phyloP scores from a whole-genome alignment of 2,113 vertebrate species.

The Bucco capensis region DNA sequence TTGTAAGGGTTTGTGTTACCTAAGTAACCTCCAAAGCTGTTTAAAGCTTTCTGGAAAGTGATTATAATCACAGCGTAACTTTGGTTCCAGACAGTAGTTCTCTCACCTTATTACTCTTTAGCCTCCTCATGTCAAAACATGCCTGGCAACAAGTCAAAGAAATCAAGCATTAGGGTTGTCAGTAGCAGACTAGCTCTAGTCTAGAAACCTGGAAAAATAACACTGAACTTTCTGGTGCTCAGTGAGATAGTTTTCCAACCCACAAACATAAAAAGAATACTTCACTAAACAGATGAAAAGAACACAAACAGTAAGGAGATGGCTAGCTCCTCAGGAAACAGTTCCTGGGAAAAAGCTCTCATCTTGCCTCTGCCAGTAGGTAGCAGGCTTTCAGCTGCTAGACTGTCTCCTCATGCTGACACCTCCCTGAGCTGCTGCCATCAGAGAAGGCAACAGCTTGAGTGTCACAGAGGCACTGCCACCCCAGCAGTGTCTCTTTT shows the following conservation, averaged over 20 bases:
- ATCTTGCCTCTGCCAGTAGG: background rate
- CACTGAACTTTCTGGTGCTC: background rate
- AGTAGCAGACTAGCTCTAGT: background rate
- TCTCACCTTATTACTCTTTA: background rate
- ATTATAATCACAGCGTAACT: background rate
- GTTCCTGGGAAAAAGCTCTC: background rate
- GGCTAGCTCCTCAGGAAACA: background rate
- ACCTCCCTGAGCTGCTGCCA: background rate
- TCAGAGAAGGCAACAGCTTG: background rate
- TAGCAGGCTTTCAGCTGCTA: background rate
- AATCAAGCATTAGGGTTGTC: background rate
- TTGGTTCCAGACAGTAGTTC: background rate
- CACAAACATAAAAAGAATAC: background rate
- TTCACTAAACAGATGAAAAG: background rate
- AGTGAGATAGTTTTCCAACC: background rate
- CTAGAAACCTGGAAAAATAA: background rate
- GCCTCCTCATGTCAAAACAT: background rate
- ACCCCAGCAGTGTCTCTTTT: fast-evolving
- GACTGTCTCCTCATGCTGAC: background rate
- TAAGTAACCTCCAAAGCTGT: background rate
- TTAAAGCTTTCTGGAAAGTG: background rate
- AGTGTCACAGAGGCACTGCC: background rate
- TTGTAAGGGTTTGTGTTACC: background rate
- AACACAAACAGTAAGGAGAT: background rate
- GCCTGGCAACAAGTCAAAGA: background rate